A percentile compares a stretch with the other conserved stretches of the same genome.
Conservation (phyloP, 2,888 invertebrate genomes). For the Oegoconia quadripuncta region DNA sequence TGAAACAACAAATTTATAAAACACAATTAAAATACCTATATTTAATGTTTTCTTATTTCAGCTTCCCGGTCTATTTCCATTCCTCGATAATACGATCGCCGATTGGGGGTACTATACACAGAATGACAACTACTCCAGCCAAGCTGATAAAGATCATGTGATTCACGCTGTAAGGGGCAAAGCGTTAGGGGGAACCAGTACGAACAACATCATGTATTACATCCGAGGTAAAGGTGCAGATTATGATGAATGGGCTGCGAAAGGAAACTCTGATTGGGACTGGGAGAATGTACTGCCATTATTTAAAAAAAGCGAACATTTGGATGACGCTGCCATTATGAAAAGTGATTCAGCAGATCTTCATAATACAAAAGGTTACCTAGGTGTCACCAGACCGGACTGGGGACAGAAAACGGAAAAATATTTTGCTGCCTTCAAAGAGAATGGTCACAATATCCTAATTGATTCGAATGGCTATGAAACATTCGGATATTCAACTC, state of each 20-base stretch:
- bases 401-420: conserved; percentile 47
- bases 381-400: conserved; percentile 42
- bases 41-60: conserved; percentile 25
- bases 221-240: conserved; percentile 80
- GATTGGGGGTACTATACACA: conserved; percentile 77
- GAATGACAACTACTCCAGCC: conserved; percentile 27
- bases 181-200: conserved; percentile 80
- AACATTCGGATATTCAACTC: conserved; percentile 39
- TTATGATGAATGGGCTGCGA: conserved; percentile 80
- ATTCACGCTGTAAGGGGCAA: conserved; percentile 76
- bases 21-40: too few species aligned
- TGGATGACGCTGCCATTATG: conserved; percentile 24
- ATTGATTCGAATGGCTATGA: conserved; percentile 37
- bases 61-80: conserved; percentile 27
- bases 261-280: conserved; percentile 75
- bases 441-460: conserved; percentile 39
- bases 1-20: too few species aligned
- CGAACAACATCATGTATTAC: conserved; percentile 81
- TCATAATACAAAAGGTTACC: conserved; percentile 32
- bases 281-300: conserved; percentile 42
- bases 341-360: conserved; percentile 41
- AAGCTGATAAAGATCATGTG: conserved; percentile 21
- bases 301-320: conserved; percentile 43
- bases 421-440: conserved; percentile 39
- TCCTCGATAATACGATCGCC: conserved; percentile 47